Percentiles rank a stretch among this genome's conserved stretches.
These are phyloP conservation scores for Labeo catla DNA, from an alignment of 2,113 vertebrate species.

Conservation along the genomic window DNA sequence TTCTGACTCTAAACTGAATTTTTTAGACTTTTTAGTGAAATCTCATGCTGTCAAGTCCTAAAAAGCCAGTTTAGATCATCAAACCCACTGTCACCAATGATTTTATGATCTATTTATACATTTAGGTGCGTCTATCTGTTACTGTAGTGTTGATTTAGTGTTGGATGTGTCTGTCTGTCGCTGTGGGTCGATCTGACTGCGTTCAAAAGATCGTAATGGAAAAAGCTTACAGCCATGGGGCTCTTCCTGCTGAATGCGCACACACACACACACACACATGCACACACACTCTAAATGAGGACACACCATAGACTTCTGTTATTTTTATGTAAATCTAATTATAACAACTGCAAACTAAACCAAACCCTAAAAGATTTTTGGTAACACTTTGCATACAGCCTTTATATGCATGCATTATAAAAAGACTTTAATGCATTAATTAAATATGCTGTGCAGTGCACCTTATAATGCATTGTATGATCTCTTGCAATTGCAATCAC, in stretches of 20 bases:
- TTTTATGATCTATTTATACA: neutral
- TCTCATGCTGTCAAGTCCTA: neutral
- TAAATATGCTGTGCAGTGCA: neutral
- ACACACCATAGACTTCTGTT: neutral
- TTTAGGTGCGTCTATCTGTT: neutral
- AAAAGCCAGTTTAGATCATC: neutral
- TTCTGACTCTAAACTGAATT: too few species aligned
- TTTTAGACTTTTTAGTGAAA: neutral
- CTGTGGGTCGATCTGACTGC: slow-evolving; percentile 17
- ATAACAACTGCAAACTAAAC: neutral
- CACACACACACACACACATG: neutral
- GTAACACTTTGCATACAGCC: neutral
- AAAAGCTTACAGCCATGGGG: slow-evolving; percentile 38
- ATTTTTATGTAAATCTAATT: neutral
- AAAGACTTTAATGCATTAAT: neutral
- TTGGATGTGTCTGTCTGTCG: neutral
- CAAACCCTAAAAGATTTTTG: neutral
- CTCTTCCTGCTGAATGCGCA: neutral
- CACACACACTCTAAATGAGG: neutral
- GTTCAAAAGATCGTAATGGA: slow-evolving; percentile 38
- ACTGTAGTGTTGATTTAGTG: neutral
- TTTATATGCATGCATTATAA: too few species aligned
- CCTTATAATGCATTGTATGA: too few species aligned
- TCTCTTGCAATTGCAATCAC: too few species aligned
- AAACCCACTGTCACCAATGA: neutral